Evolutionary conservation across 2,797 vertebrate genomes (phyloP), one percentile per base, ranked within the genome.

Genomic region (Anguilla anguilla): DNA sequence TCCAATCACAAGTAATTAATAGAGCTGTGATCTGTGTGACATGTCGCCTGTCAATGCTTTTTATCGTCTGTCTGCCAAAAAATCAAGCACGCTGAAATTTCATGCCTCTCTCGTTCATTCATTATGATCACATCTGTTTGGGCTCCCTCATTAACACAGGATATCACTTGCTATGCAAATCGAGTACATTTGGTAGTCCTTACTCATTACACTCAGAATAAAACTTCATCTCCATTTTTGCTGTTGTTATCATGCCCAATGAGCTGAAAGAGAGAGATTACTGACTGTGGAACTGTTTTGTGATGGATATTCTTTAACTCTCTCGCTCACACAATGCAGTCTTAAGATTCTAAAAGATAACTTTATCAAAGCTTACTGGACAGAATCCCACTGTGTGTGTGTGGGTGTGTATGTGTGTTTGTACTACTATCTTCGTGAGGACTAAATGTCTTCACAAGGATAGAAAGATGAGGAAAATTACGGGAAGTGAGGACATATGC

Each of bases 121-220:
- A 84, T 57, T 84, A 61, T 59, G 83, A 82, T n/a, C 79, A 82
- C 79, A 82, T 82, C 79, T 82, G 79, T 82, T 51, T 49, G 81
- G 91, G 91, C 89, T 89, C 90, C 92, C 90, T 92, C 89, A 91
- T 90, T 91, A 91, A 88, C 92, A 92, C 91, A 92, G 79, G 93
- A 91, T 93, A 94, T 95, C 91, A 95, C 95, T 96, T 95, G 95
- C 94, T 94, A 95, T 96, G 95, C 87, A 95, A 95, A 96, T 96
- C 83, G 90, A 85, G 89, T 59, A 39, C 79, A 85, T 92, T 92
- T 87, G 90, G 91, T 94, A 94, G 92, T 93, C 92, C 91, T 93
- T 87, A 91, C 92, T 86, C 84, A 92, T 89, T 82, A 91, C 92
- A 92, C 91, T 92, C 92, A 92, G 93, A 95, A 88, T 92, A 91